phyloP scores from a whole-genome alignment of 2,888 invertebrate species.

The Aphelenchoides bicaudatus region DNA sequence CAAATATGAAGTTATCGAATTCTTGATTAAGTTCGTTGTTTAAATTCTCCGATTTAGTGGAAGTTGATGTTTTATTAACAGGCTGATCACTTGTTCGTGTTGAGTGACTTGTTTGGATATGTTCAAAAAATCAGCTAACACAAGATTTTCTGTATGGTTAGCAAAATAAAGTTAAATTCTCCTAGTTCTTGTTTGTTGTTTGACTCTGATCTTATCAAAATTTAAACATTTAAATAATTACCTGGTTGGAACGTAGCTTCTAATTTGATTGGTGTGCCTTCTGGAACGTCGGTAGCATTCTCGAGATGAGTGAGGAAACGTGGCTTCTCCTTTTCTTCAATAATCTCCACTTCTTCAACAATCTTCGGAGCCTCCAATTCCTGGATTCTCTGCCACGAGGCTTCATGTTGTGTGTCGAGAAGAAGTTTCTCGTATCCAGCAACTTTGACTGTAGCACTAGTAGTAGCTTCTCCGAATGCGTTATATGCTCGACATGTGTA shows the following conservation, averaged over 20 bases:
- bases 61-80: too few relatives aligned
- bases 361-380: constrained; percentile 62
- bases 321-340: constrained; percentile 55
- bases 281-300: constrained; percentile 77
- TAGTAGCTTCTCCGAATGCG: constrained; percentile 86
- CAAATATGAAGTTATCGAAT: too few relatives aligned
- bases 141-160: too few relatives aligned
- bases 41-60: too few relatives aligned
- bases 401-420: constrained; percentile 82
- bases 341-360: constrained; percentile 75
- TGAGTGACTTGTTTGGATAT: too few relatives aligned
- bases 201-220: too few relatives aligned
- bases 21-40: too few relatives aligned
- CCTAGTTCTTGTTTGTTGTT: too few relatives aligned
- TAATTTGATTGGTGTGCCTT: constrained; percentile 87
- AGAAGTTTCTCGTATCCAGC: constrained; percentile 51
- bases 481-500: constrained; percentile 90
- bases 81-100: too few relatives aligned
- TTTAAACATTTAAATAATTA: too few relatives aligned
- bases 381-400: constrained; percentile 83
- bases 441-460: constrained; percentile 86
- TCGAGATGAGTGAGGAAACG: constrained; percentile 77
- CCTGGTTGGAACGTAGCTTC: constrained; percentile 95
- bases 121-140: too few relatives aligned
- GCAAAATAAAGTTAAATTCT: too few relatives aligned